Evolutionary conservation across 2,888 invertebrate genomes (phyloP).

Genomic region (Apamea sordens): DNA sequence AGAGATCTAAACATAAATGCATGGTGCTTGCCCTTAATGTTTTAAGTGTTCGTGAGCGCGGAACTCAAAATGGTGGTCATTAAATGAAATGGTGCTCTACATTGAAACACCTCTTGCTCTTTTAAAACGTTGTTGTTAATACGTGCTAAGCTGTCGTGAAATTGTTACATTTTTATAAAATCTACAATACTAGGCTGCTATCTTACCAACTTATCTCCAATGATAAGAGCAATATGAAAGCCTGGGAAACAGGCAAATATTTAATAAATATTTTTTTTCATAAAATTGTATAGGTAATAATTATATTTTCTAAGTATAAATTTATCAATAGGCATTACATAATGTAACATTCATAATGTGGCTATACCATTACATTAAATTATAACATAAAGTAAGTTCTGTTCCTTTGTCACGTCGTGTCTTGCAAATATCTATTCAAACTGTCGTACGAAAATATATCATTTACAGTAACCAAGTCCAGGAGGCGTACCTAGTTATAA

Average conservation of each 20-base stretch:
- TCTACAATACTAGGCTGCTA: too few relatives aligned
- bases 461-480: constrained; percentile 7
- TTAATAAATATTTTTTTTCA: too few relatives aligned
- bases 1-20: constrained; percentile 69
- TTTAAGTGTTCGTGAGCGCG: constrained; percentile 72
- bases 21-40: constrained; percentile 72
- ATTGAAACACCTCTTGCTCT: constrained; percentile 73
- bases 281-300: neutral
- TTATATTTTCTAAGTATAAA: neutral
- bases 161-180: neutral
- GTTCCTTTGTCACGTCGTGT: constrained; percentile 2
- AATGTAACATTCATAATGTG: neutral
- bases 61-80: constrained; percentile 75
- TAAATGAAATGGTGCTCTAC: constrained; percentile 75
- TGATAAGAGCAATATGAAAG: neutral
- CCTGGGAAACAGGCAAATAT: neutral
- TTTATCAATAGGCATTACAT: neutral
- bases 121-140: constrained; percentile 53
- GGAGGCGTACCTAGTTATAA: constrained; percentile 22
- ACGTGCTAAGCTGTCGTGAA: constrained; percentile 29
- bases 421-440: constrained; percentile 22
- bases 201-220: neutral
- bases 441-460: neutral
- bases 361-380: neutral
- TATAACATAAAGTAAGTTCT: neutral